Evolutionary conservation across 2,797 vertebrate species (phyloP), one percentile per base, ranked within the genome.

Genomic region (Heliangelus exortis): DNA sequence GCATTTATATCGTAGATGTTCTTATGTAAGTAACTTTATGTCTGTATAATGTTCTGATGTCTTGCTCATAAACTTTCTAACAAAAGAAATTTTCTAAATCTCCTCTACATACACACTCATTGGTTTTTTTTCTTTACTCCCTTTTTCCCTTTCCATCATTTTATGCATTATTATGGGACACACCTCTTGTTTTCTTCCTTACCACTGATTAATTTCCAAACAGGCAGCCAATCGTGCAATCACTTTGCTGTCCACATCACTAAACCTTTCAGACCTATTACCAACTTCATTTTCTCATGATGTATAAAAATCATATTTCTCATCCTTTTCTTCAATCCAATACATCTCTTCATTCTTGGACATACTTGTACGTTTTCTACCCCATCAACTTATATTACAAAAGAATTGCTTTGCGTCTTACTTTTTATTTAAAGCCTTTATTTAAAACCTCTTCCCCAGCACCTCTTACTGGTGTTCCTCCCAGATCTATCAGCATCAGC

Each of bases 21-120:
- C 85, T 86, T 67, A 23, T 81, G 71, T 86, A 91, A 94, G 82
- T 94, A 93, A 92, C 71, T 90, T 73, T 33, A 57, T 66, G 36
- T 67, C 54, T 87, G 33, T 43, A 71, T 63, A 79, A 69, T 92
- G 87, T 91, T 91, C 66, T 63, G 36, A 59, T 79, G 48, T 21
- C 45, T 41, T 86, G 55, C 53, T 93, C 92, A 90, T 79, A 94
- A 95, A 66, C 82, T 86, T 54, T 43, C 36, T 71, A 82, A 81
- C 63, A 63, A 76, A 91, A 84, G 39, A 77, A 89, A 83, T 82
- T 48, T 11, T 2, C 20, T 66, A 66, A 84, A 75, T 88, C 25
- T n/a, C n/a, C 43, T 88, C 69, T 91, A 39, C 33, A 62, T 67
- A 22, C 12, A 41, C 2, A 22, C 0, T 1, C 15, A 17, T 45